Evolutionary conservation across 2,113 vertebrate genomes (phyloP).

Genomic region (Seriola rivoliana): DNA sequence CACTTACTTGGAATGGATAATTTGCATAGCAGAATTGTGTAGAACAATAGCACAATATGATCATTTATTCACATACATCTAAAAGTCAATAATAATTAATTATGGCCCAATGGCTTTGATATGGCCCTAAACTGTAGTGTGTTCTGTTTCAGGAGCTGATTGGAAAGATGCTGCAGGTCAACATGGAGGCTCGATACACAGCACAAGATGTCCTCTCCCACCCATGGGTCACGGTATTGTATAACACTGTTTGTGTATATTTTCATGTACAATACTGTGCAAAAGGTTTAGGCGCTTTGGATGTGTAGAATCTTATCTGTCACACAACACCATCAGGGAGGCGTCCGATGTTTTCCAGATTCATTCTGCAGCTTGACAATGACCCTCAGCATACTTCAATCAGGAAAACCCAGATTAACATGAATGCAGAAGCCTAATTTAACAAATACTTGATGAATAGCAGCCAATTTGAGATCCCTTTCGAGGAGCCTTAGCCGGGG

Average conservation of each 20-base stretch:
- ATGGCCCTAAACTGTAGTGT: background rate
- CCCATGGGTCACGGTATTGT: slow-evolving; percentile 94
- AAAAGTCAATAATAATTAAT: too few species aligned
- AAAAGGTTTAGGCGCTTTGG: background rate
- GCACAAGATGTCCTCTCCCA: slow-evolving; percentile 94
- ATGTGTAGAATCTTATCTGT: background rate
- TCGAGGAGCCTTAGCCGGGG: too few species aligned
- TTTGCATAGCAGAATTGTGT: too few species aligned
- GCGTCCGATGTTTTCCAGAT: background rate
- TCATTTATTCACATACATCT: too few species aligned
- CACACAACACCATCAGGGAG: background rate
- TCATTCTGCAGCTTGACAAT: background rate
- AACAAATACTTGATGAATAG: background rate
- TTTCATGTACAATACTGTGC: background rate
- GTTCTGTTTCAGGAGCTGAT: slow-evolving; percentile 90
- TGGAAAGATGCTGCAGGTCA: slow-evolving; percentile 94
- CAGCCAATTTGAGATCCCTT: too few species aligned
- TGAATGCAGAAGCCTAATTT: background rate
- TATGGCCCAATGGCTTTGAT: background rate
- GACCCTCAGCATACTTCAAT: background rate
- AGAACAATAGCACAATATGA: too few species aligned
- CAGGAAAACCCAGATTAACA: background rate
- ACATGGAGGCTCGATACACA: slow-evolving; percentile 91
- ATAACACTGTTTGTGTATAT: background rate
- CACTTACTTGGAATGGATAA: too few species aligned